A percentile compares a stretch with the other conserved stretches of the same genome.
Conservation (phyloP, 2,888 invertebrate species). For the Mamestra brassicae region DNA sequence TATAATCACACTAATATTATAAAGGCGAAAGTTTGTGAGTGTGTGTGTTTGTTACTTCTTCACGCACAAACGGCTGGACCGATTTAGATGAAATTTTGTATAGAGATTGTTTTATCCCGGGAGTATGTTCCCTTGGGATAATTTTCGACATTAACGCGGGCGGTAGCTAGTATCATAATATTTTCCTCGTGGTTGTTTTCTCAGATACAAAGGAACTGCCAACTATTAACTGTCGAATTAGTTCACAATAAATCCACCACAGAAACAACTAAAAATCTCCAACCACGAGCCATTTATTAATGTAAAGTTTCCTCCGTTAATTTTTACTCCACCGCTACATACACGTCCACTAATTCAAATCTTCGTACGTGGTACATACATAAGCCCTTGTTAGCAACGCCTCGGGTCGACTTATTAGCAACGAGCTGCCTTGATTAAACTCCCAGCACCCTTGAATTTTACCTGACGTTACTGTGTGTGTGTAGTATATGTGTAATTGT, state of each 20-base stretch:
- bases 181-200: too few relatives aligned
- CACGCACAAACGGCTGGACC: too few relatives aligned
- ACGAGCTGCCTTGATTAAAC: constrained; percentile 69
- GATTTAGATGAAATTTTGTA: too few relatives aligned
- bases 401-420: constrained; percentile 68
- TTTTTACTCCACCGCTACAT: constrained; percentile 33
- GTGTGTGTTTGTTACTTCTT: too few relatives aligned
- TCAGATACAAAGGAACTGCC: too few relatives aligned
- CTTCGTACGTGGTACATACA: constrained; percentile 45
- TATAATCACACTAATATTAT: too few relatives aligned
- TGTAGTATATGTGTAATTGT: constrained; percentile 21
- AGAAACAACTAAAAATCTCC: not conserved
- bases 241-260: not conserved
- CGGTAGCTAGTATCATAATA: too few relatives aligned
- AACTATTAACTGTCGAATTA: too few relatives aligned
- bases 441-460: constrained; percentile 54
- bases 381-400: constrained; percentile 57
- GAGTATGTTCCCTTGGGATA: too few relatives aligned
- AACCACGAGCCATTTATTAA: not conserved
- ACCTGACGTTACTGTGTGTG: constrained; percentile 46
- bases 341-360: constrained; percentile 50
- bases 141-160: too few relatives aligned
- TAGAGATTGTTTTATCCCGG: too few relatives aligned
- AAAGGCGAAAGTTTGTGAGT: too few relatives aligned
- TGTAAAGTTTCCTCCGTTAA: constrained; percentile 1